phyloP scores from a whole-genome alignment of 2,888 invertebrate species.

The Kryphioiulus occultus region DNA sequence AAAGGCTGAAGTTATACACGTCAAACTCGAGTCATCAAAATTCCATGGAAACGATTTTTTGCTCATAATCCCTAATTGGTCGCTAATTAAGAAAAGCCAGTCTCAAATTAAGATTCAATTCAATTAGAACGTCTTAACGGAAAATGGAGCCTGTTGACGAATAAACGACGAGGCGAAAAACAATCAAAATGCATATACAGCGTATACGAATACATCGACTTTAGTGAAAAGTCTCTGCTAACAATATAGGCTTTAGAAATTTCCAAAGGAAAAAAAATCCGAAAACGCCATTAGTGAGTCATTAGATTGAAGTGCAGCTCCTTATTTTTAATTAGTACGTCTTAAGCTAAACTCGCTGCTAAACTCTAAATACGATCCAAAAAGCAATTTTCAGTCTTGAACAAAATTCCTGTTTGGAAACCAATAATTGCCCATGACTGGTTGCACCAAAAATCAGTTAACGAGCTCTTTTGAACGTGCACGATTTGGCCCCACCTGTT shows the following conservation, averaged over 20 bases:
- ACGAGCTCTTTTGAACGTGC: too few species aligned
- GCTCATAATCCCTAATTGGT: not conserved
- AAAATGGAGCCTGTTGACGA: not conserved
- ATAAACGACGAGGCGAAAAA: not conserved
- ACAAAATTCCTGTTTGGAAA: too few species aligned
- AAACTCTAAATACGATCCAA: not conserved
- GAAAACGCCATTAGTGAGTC: not conserved
- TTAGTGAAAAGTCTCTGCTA: not conserved
- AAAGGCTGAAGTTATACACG: not conserved
- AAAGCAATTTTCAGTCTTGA: not conserved
- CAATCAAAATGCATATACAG: too few species aligned
- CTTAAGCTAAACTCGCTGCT: not conserved
- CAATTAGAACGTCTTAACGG: not conserved
- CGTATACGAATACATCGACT: too few species aligned
- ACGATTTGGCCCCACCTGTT: too few species aligned
- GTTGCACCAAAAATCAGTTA: too few species aligned
- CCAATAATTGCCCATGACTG: too few species aligned
- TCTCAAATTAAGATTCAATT: slow-evolving; percentile 6
- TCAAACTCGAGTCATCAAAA: not conserved
- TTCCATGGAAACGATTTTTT: not conserved
- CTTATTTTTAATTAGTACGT: not conserved
- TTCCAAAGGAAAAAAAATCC: not conserved
- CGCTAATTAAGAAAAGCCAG: slow-evolving; percentile 1
- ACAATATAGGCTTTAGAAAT: not conserved
- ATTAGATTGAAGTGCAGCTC: not conserved